Conservation (phyloP, 2,113 vertebrate genomes). For the Procapra przewalskii region DNA sequence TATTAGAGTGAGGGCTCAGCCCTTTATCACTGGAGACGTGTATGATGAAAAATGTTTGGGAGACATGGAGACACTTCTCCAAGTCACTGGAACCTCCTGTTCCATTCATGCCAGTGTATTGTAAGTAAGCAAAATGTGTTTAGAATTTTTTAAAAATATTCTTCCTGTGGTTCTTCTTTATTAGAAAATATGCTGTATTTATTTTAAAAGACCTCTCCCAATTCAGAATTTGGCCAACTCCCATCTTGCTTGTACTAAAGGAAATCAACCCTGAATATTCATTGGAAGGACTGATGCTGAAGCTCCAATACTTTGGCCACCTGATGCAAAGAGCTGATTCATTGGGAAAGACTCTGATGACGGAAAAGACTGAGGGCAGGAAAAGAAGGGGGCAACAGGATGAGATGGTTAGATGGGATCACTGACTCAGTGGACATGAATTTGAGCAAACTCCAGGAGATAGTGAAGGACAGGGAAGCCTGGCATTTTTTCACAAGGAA, state of each 20-base stretch:
- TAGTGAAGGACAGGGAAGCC: neutral
- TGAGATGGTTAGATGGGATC: neutral
- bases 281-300: neutral
- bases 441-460: neutral
- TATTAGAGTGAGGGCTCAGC: neutral
- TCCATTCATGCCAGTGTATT: neutral
- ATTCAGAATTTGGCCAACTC: neutral
- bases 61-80: neutral
- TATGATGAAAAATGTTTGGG: neutral
- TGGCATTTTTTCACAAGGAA: neutral
- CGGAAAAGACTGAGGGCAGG: neutral
- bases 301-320: neutral
- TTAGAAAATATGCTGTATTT: neutral
- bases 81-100: neutral
- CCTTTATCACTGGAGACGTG: neutral
- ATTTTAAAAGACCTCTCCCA: neutral
- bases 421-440: neutral
- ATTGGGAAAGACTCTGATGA: neutral
- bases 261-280: neutral
- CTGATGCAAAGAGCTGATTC: neutral
- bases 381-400: neutral
- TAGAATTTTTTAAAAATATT: neutral
- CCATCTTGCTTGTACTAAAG: neutral
- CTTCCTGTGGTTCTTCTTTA: neutral
- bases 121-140: neutral